Evolutionary conservation across 2,888 invertebrate species (phyloP).

Genomic region (Caenorhabditis imperialis): DNA sequence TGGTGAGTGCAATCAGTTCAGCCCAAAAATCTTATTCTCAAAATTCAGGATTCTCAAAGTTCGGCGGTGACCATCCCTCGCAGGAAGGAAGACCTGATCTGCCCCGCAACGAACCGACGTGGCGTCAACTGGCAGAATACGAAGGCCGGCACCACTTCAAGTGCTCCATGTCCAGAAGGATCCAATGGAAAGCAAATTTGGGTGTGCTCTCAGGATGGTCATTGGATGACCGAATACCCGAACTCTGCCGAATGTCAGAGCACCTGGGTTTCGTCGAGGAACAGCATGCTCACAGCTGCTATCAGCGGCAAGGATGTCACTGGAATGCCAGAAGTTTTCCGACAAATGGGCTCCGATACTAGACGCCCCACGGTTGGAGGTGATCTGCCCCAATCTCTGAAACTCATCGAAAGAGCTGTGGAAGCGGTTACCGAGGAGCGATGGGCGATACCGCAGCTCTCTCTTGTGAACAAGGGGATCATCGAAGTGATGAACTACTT

Average conservation of each 20-base stretch:
- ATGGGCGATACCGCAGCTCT: constrained; percentile 42
- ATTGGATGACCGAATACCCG: constrained; percentile 58
- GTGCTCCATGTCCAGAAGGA: constrained; percentile 45
- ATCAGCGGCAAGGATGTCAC: constrained; percentile 30
- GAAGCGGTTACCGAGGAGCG: constrained; percentile 33
- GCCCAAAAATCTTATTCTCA: too few relatives aligned
- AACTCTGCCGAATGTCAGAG: constrained; percentile 56
- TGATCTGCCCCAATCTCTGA: constrained; percentile 61
- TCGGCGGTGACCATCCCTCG: constrained; percentile 9
- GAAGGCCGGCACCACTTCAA: constrained; percentile 26
- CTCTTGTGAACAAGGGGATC: constrained; percentile 24
- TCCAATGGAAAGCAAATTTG: constrained; percentile 57
- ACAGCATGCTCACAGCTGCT: constrained; percentile 25
- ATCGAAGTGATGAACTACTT: constrained; percentile 56
- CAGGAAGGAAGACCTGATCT: constrained; percentile 21
- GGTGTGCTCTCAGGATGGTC: constrained; percentile 60
- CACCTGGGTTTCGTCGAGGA: constrained; percentile 39
- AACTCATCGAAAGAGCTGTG: constrained; percentile 53
- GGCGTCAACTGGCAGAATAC: constrained; percentile 53
- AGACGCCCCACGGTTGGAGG: constrained; percentile 65
- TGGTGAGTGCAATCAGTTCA: constrained; percentile 27
- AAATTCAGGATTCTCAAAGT: constrained; percentile 30
- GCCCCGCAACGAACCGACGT: constrained; percentile 23
- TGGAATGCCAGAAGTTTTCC: constrained; percentile 56
- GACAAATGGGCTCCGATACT: constrained; percentile 38